A percentile compares a stretch with the other conserved stretches of the same genome.
Conservation (phyloP, 2,113 vertebrate species). For the Pollachius pollachius region DNA sequence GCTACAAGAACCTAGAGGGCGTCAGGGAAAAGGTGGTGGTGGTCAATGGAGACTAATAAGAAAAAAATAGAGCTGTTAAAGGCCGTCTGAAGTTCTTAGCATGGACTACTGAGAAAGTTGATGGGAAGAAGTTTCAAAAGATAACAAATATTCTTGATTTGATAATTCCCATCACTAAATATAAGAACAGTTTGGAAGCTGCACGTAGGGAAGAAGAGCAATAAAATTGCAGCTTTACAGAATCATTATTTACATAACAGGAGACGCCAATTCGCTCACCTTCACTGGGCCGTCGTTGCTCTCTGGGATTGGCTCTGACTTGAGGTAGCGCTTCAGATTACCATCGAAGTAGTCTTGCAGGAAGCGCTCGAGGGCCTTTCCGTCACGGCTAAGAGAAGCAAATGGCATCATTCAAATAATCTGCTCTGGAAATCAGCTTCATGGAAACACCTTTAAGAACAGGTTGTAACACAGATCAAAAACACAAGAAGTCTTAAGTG, state of each 20-base stretch:
- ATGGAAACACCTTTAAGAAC: too few species aligned
- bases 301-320: conserved; percentile 91
- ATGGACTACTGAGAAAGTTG: not conserved
- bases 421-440: too few species aligned
- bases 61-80: not conserved
- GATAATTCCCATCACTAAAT: too few species aligned
- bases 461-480: too few species aligned
- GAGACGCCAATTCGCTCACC: conserved; percentile 63
- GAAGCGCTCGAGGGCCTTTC: conserved; percentile 91
- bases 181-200: too few species aligned
- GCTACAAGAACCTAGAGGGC: conserved; percentile 86
- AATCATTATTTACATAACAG: too few species aligned
- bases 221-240: too few species aligned
- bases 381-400: conserved; percentile 80
- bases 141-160: not conserved
- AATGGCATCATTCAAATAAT: not conserved
- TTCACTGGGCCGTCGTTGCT: conserved; percentile 94
- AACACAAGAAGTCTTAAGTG: too few species aligned
- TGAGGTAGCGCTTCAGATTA: conserved; percentile 90
- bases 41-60: not conserved
- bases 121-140: not conserved
- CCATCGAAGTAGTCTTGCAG: conserved; percentile 91
- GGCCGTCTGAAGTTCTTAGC: not conserved
- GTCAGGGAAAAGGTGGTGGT: not conserved
- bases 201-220: too few species aligned